phyloP scores from a whole-genome alignment of 2,797 vertebrate genomes.

The Sciurus carolinensis region DNA sequence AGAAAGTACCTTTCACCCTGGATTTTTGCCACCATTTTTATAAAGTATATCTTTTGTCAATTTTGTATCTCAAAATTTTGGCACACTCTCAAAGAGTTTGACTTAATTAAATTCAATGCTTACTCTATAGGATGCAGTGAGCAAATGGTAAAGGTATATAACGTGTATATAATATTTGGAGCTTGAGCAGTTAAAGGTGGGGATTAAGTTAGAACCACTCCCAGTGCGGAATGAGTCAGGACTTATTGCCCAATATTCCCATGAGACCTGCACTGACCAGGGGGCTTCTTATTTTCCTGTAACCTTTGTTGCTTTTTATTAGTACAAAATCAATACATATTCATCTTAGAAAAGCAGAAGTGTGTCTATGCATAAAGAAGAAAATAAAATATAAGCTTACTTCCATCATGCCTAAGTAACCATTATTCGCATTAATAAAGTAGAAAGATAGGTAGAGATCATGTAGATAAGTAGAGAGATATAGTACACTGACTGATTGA shows the following conservation, averaged over 20 bases:
- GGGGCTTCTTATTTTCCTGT: conserved; percentile 12
- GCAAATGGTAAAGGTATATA: not conserved
- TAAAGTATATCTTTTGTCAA: not conserved
- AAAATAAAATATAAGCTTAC: conserved; percentile 45
- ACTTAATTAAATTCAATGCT: not conserved
- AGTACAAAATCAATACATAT: conserved; percentile 1
- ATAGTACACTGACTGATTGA: not conserved
- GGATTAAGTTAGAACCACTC: not conserved
- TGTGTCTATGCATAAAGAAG: not conserved
- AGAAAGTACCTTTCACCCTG: not conserved
- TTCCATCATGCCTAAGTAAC: not conserved
- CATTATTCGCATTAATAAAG: not conserved
- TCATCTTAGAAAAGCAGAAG: conserved; percentile 47
- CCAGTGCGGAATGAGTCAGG: not conserved
- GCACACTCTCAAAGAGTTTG: not conserved
- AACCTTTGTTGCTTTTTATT: not conserved
- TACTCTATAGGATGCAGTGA: not conserved
- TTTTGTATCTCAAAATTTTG: not conserved
- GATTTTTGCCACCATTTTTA: not conserved
- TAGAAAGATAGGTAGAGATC: not conserved
- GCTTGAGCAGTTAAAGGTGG: not conserved
- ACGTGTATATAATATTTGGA: not conserved
- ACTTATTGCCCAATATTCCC: not conserved
- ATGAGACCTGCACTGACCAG: not conserved
- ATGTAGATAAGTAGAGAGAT: not conserved